phyloP scores from a whole-genome alignment of 2,888 invertebrate genomes.

The Nephrocerus scutellatus region DNA sequence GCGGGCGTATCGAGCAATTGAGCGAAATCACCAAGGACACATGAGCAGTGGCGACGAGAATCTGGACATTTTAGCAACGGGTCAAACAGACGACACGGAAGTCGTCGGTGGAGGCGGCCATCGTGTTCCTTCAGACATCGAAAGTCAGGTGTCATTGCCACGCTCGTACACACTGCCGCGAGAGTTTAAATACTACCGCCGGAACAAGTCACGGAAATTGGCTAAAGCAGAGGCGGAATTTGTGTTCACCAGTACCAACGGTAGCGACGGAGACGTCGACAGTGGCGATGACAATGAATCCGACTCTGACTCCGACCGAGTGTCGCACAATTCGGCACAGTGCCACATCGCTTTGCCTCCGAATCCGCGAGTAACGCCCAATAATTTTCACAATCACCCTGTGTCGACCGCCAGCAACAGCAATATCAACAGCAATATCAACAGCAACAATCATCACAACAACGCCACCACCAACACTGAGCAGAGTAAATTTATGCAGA shows the following conservation, averaged over 20 bases:
- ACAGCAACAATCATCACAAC: no score
- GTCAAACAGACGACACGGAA: constrained; percentile 28
- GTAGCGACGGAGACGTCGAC: constrained; percentile 81
- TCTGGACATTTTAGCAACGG: constrained; percentile 26
- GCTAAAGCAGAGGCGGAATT: constrained; percentile 59
- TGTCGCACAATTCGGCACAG: no score
- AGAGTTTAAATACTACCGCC: constrained; percentile 74
- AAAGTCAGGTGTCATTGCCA: constrained; percentile 75
- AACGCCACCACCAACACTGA: constrained; percentile 1
- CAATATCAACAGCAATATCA: no score
- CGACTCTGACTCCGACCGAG: constrained; percentile 48
- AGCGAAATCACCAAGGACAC: constrained; percentile 15
- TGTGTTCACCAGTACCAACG: constrained; percentile 76
- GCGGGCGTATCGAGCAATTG: constrained; percentile 21
- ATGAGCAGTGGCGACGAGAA: constrained; percentile 30
- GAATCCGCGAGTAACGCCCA: constrained; percentile 20
- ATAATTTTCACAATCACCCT: constrained; percentile 23
- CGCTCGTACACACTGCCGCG: constrained; percentile 78
- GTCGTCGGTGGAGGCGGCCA: constrained; percentile 24
- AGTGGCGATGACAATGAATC: constrained; percentile 67
- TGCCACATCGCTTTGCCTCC: constrained; percentile 15
- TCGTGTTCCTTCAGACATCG: constrained; percentile 59
- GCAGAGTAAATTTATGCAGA: constrained; percentile 13
- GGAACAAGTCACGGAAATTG: constrained; percentile 52
- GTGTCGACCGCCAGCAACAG: constrained; percentile 2